Evolutionary conservation across 2,888 invertebrate species (phyloP).

Genomic region (Crioceris asparagi): DNA sequence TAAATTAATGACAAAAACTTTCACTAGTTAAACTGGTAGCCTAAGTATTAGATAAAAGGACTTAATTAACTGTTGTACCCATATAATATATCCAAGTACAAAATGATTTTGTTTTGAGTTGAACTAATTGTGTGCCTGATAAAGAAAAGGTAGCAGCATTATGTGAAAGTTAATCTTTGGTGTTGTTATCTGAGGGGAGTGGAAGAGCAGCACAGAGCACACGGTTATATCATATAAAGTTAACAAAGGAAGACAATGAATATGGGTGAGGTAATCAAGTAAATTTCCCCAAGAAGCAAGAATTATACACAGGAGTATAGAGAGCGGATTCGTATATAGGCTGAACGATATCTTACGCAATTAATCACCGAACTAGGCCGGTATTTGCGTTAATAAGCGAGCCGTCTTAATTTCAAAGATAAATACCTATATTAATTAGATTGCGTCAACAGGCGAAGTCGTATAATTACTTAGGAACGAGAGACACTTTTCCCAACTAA

Average conservation of each 20-base stretch:
- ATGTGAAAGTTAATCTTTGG: too few species aligned
- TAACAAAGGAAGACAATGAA: not conserved
- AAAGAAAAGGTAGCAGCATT: too few species aligned
- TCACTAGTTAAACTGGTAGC: too few species aligned
- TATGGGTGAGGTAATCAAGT: conserved; percentile 3
- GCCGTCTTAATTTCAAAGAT: conserved; percentile 39
- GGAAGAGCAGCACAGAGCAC: too few species aligned
- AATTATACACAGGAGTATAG: conserved; percentile 4
- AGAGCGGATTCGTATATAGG: not conserved
- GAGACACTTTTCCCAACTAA: conserved; percentile 38
- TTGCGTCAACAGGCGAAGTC: conserved; percentile 38
- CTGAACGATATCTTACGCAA: conserved; percentile 32
- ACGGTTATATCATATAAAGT: too few species aligned
- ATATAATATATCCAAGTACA: too few species aligned
- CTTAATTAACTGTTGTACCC: too few species aligned
- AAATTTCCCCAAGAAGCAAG: conserved; percentile 2
- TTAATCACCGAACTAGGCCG: conserved; percentile 35
- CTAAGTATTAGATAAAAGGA: too few species aligned
- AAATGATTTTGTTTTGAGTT: too few species aligned
- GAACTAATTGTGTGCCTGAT: too few species aligned
- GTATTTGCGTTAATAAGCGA: conserved; percentile 37
- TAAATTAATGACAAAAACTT: too few species aligned
- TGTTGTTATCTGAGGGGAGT: too few species aligned
- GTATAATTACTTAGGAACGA: conserved; percentile 37
- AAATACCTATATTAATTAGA: conserved; percentile 40